These are phyloP conservation scores for Etheostoma perlongum DNA, from an alignment of 2,797 vertebrate species.

Conservation along the genomic window DNA sequence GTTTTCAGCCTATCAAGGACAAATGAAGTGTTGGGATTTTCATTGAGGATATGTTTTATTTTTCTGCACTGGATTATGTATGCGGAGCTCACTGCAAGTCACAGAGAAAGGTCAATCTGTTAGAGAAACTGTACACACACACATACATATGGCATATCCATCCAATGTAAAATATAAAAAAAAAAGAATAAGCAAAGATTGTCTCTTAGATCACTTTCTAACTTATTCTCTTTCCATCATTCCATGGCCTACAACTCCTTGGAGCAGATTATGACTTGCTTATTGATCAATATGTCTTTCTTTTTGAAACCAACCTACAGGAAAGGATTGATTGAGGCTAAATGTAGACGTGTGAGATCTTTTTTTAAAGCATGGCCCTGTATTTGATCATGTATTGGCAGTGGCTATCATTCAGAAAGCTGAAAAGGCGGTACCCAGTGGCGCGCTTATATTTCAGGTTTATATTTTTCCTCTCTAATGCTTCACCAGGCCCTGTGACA, in stretches of 20 bases:
- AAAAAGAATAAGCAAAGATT: neutral
- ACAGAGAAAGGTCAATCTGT: slow-evolving; percentile 6
- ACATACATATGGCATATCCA: neutral
- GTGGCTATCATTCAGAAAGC: slow-evolving; percentile 54
- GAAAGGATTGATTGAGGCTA: slow-evolving; percentile 69
- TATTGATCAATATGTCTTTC: slow-evolving; percentile 72
- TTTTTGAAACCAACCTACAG: slow-evolving; percentile 61
- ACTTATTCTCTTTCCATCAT: slow-evolving; percentile 25
- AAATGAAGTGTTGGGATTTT: slow-evolving; percentile 38
- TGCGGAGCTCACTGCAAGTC: slow-evolving; percentile 6
- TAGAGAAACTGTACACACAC: slow-evolving; percentile 3
- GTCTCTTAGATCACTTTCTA: slow-evolving; percentile 8
- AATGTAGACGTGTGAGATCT: slow-evolving; percentile 57
- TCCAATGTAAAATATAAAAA: neutral
- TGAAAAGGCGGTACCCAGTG: neutral
- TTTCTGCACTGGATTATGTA: slow-evolving; percentile 3
- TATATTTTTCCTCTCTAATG: slow-evolving; percentile 3
- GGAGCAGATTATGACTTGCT: slow-evolving; percentile 55
- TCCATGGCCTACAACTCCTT: slow-evolving; percentile 41
- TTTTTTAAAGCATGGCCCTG: slow-evolving; percentile 46
- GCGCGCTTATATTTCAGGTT: neutral
- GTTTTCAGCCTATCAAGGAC: slow-evolving; percentile 64
- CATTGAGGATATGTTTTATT: slow-evolving; percentile 6
- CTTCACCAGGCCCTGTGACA: slow-evolving; percentile 12
- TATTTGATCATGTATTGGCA: slow-evolving; percentile 77